Percentiles rank a stretch among this genome's conserved stretches.
These are phyloP conservation scores for Alouatta caraya DNA, from an alignment of 2,797 vertebrate genomes.

Conservation along the genomic window DNA sequence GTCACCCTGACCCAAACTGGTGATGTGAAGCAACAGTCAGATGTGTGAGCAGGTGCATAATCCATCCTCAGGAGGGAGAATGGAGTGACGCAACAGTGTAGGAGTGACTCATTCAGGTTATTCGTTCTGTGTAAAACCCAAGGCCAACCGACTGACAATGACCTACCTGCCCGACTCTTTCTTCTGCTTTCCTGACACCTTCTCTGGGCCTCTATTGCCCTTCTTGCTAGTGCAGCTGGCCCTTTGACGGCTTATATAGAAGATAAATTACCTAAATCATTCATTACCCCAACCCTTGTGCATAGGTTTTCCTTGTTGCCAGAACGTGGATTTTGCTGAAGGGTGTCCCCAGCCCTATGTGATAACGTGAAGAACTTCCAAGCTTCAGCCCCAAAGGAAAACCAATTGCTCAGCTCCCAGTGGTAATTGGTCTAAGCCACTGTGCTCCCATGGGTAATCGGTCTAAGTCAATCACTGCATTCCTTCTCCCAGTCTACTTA, in stretches of 20 bases:
- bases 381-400: background rate
- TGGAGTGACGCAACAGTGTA: fast-evolving
- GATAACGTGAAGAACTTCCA: background rate
- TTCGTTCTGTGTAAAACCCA: background rate
- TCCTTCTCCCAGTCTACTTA: background rate
- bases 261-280: background rate
- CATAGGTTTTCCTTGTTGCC: background rate
- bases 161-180: background rate
- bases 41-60: background rate
- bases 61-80: background rate
- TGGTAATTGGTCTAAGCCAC: background rate
- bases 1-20: background rate
- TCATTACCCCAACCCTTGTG: background rate
- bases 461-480: too few species aligned
- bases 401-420: background rate
- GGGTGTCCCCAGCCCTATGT: too few species aligned
- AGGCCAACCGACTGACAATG: background rate
- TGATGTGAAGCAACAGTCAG: background rate
- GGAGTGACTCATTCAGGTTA: background rate
- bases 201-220: background rate
- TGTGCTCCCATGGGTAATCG: too few species aligned
- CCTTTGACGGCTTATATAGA: background rate
- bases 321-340: background rate
- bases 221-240: background rate
- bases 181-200: background rate